These are phyloP conservation scores for Caenorhabditis auriculariae DNA, from an alignment of 2,888 invertebrate species.

Conservation along the genomic window DNA sequence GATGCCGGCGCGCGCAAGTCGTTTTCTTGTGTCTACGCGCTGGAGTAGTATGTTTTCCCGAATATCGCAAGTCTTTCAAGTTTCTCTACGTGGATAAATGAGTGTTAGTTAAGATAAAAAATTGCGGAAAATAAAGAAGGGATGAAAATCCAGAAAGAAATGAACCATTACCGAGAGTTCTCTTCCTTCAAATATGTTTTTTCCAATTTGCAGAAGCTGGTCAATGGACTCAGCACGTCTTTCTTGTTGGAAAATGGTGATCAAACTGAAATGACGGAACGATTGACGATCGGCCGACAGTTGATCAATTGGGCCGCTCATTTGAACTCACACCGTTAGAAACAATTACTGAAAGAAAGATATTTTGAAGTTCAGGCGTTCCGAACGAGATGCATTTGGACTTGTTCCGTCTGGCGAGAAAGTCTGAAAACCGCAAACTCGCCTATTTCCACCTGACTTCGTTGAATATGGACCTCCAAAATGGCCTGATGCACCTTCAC, in stretches of 20 bases:
- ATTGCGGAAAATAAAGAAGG: too few species aligned
- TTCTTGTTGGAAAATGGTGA: slow-evolving; percentile 14
- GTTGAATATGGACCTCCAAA: slow-evolving; percentile 8
- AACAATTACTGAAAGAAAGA: not conserved
- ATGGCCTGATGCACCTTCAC: slow-evolving; percentile 18
- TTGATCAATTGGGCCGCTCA: slow-evolving; percentile 22
- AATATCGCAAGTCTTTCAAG: too few species aligned
- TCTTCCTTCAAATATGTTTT: not conserved
- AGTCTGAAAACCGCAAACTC: slow-evolving; percentile 25
- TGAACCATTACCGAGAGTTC: too few species aligned
- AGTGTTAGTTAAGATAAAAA: too few species aligned
- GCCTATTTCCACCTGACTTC: slow-evolving; percentile 23
- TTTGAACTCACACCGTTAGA: slow-evolving; percentile 7
- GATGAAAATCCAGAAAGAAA: too few species aligned
- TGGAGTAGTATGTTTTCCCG: too few species aligned
- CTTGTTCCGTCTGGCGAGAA: slow-evolving; percentile 28
- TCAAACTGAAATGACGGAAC: slow-evolving; percentile 15
- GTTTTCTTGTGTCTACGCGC: too few species aligned
- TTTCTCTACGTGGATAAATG: too few species aligned
- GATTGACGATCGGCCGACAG: slow-evolving; percentile 14
- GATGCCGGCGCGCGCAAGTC: too few species aligned
- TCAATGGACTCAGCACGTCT: slow-evolving; percentile 5
- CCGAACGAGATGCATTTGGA: too few species aligned
- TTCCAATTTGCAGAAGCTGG: not conserved
- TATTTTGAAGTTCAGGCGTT: not conserved